Conservation (phyloP, 2,888 invertebrate species). For the Lasioglossum vierecki region DNA sequence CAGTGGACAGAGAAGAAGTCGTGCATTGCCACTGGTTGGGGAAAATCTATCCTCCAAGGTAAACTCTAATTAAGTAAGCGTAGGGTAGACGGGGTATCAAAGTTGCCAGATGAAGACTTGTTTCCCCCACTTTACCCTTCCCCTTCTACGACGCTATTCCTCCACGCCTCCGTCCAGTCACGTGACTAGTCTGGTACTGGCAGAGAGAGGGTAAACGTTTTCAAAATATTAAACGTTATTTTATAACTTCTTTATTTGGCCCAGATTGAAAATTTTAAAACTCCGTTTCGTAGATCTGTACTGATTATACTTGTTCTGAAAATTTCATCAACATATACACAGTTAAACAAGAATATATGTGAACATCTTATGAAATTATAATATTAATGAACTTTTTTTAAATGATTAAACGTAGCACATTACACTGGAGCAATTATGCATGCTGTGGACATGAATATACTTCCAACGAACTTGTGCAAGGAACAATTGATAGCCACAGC, state of each 20-base stretch:
- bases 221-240: no score
- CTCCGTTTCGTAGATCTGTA: no score
- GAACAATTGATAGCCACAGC: conserved; percentile 86
- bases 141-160: background rate
- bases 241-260: no score
- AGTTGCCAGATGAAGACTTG: background rate
- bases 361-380: background rate
- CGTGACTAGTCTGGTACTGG: no score
- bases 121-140: background rate
- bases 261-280: no score
- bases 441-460: conserved; percentile 88
- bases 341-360: no score
- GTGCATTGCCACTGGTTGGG: conserved; percentile 94
- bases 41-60: conserved; percentile 92
- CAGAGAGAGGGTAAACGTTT: no score
- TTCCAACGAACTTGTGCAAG: conserved; percentile 87
- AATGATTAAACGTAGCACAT: conserved; percentile 86
- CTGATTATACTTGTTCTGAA: no score
- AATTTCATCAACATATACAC: no score
- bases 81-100: no score
- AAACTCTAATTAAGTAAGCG: conserved; percentile 72
- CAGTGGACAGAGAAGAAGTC: conserved; percentile 79
- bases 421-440: conserved; percentile 91
- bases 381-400: conserved; percentile 1
- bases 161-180: no score